phyloP scores from a whole-genome alignment of 35 echinoderm and acorn worm species.

The Hemicentrotus pulcherrimus region DNA sequence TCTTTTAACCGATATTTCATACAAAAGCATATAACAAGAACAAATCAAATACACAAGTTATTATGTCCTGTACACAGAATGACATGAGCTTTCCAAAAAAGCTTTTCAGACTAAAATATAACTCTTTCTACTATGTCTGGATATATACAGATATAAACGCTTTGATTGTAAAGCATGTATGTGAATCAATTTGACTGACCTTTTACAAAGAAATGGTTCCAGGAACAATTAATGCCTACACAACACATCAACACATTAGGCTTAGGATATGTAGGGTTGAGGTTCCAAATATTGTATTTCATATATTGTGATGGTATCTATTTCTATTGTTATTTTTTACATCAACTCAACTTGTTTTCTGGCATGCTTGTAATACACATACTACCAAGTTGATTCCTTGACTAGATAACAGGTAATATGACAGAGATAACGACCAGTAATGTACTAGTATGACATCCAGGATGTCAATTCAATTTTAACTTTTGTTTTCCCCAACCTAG shows the following conservation, averaged over 20 bases:
- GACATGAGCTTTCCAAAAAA: neutral
- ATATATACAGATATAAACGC: neutral
- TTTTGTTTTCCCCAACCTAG: too few species aligned
- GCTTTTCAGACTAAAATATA: neutral
- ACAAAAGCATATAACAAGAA: neutral
- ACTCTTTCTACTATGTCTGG: neutral
- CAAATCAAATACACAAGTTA: neutral
- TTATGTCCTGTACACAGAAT: neutral
- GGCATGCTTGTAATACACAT: neutral
- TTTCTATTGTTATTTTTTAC: neutral
- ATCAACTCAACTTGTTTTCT: neutral
- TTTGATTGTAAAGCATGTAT: neutral
- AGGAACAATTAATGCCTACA: too few species aligned
- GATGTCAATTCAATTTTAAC: too few species aligned
- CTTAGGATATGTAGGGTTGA: neutral
- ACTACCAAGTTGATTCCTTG: neutral
- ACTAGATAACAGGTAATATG: too few species aligned
- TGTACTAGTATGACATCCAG: too few species aligned
- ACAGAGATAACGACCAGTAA: too few species aligned
- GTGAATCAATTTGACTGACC: too few species aligned
- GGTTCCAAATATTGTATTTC: neutral
- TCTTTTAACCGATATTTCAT: neutral
- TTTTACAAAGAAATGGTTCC: too few species aligned
- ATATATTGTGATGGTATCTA: neutral
- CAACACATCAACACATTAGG: neutral